A percentile compares a stretch with the other conserved stretches of the same genome.
phyloP scores from a whole-genome alignment of 2,797 vertebrate genomes.

The Muraenolepis orangiensis region DNA sequence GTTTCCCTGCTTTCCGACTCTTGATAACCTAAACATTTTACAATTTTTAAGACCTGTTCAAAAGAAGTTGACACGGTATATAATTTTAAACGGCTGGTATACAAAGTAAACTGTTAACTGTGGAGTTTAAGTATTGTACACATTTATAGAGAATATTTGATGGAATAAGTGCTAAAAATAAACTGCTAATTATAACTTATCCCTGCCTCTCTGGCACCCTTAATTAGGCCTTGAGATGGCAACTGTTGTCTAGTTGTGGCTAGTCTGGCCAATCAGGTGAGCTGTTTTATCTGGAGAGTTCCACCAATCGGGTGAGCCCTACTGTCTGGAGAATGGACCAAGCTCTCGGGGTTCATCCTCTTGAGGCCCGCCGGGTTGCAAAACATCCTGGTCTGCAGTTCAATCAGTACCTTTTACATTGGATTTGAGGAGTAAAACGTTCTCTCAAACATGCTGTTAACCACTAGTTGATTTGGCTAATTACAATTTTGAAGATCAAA shows the following conservation, averaged over 20 bases:
- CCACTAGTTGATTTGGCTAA: neutral
- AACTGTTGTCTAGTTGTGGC: slow-evolving; percentile 55
- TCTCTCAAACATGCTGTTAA: neutral
- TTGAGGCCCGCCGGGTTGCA: neutral
- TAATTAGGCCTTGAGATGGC: slow-evolving; percentile 58
- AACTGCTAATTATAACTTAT: slow-evolving; percentile 19
- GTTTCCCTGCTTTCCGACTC: slow-evolving; percentile 10
- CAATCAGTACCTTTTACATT: neutral
- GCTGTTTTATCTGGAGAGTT: neutral
- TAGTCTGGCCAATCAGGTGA: slow-evolving; percentile 15
- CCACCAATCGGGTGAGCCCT: neutral
- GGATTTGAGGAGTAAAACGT: neutral
- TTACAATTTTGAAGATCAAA: neutral
- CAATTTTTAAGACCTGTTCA: neutral
- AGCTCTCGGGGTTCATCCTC: neutral
- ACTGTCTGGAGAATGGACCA: neutral
- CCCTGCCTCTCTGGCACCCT: slow-evolving; percentile 32
- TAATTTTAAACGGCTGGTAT: neutral
- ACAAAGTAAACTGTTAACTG: neutral
- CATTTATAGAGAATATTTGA: neutral
- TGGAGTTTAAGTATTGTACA: neutral
- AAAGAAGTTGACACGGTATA: neutral
- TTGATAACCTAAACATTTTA: neutral
- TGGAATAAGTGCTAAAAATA: neutral
- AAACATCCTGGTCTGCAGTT: neutral